Conservation (phyloP, 1,140 invertebrate species). For the Paralvinella palmiformis region DNA sequence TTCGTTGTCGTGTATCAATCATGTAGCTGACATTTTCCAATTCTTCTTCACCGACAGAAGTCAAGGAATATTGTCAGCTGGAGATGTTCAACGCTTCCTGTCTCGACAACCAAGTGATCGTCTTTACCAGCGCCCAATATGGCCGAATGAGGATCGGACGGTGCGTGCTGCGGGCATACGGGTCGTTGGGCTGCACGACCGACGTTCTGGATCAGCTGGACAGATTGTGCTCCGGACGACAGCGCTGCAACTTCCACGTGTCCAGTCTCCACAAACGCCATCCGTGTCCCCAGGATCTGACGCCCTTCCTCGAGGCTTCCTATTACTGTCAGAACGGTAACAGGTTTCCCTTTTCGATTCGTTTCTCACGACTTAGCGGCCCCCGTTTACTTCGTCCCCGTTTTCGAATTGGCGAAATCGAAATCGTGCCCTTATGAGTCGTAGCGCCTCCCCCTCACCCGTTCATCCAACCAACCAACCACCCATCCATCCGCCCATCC, state of each 20-base stretch:
- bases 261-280: slow-evolving; percentile 12
- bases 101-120: slow-evolving; percentile 5
- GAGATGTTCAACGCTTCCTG: slow-evolving; percentile 16
- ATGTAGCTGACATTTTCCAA: no score
- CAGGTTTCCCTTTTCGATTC: not conserved
- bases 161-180: slow-evolving; percentile 13
- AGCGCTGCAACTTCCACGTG: slow-evolving; percentile 12
- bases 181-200: slow-evolving; percentile 12
- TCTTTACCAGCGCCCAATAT: slow-evolving; percentile 13
- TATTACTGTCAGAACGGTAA: slow-evolving; percentile 11
- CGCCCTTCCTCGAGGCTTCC: slow-evolving; percentile 15
- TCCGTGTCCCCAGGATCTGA: slow-evolving; percentile 13
- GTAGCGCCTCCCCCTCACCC: no score
- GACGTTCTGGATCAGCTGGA: slow-evolving; percentile 12
- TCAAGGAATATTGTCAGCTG: slow-evolving; percentile 13
- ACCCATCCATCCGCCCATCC: no score
- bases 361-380: not conserved
- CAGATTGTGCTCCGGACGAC: slow-evolving; percentile 15
- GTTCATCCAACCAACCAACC: no score
- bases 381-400: not conserved
- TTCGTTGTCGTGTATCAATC: no score
- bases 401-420: not conserved
- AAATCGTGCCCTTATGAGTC: no score
- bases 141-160: slow-evolving; percentile 17
- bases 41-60: not conserved